Conservation (phyloP, 1,140 invertebrate genomes). For the Zaprionus africanus region DNA sequence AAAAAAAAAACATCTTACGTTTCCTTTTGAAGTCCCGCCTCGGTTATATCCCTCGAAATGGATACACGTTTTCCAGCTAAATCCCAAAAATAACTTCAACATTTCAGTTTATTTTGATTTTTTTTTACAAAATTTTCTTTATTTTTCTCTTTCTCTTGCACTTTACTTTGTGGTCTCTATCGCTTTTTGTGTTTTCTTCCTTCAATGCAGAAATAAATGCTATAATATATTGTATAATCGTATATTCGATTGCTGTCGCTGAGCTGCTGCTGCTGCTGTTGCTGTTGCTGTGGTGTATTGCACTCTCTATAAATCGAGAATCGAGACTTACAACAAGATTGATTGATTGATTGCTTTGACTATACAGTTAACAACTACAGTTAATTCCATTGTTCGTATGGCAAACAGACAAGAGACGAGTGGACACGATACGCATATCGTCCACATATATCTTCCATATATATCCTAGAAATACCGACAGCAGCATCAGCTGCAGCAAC, state of each 20-base stretch:
- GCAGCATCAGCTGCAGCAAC: background rate
- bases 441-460: background rate
- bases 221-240: conserved; percentile 11
- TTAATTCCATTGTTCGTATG: conserved; percentile 31
- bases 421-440: conserved; percentile 12
- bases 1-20: no score
- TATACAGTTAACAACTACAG: conserved; percentile 20
- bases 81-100: background rate
- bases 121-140: conserved; percentile 10
- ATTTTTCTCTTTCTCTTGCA: conserved; percentile 25
- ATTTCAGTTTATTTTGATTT: background rate
- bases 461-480: conserved; percentile 14
- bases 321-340: conserved; percentile 2
- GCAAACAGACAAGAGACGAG: conserved; percentile 10
- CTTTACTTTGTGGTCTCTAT: conserved; percentile 5
- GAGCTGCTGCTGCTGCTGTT: conserved; percentile 10
- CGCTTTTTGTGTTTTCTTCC: conserved; percentile 1
- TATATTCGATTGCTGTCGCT: background rate
- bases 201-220: conserved; percentile 31
- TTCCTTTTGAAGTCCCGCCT: no score
- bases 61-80: no score
- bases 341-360: conserved; percentile 10
- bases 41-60: no score
- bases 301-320: conserved; percentile 26
- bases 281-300: conserved; percentile 16